Evolutionary conservation across 1,140 invertebrate species (phyloP), one percentile per base, ranked within the genome.

Genomic region (Brachionus asplanchnoidis): DNA sequence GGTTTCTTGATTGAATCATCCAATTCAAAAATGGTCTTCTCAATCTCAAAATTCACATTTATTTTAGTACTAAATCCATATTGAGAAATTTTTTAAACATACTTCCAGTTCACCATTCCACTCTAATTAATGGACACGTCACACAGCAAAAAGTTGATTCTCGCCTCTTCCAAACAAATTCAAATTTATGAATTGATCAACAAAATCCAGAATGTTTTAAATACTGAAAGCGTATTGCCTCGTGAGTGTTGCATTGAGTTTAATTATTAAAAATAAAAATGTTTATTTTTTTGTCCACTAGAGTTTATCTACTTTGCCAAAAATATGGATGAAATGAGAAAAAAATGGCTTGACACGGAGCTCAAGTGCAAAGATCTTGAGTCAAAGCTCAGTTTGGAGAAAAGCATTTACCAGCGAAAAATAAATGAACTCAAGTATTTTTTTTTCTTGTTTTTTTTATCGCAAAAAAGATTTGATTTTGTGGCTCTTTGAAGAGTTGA

Each of bases 301-400:
- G 53, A 82, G 53, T 82, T 82, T 68, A 82, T 82, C 12, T 82
- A 82, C 14, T 82, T 82, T 68, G 79, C 79, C 32, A 82, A 82
- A 82, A 82, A 82, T 26, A 82, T 82, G 79, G 79, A 82, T 26
- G 79, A 82, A 46, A 82, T 82, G 79, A 8, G 79, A 44, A 82
- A 66, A 65, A 82, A 82, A 46, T 82, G 79, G 79, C 40, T 65
- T 20, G 79, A 60, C 17, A 68, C 50, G 6, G 79, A 82, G 20
- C n/a, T 82, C 2, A 82, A 65, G 23, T 82, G 79, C n/a, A 60
- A 68, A 36, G 79, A 82, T 26, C 32, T 82, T 7, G 79, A 82
- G 14, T 42, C 36, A 65, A 60, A 68, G 20, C 23, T 82, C 5
- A 60, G 66, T 26, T 23, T 65, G 12, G 79, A 82, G 65, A 82